A percentile compares a stretch with the other conserved stretches of the same genome.
Conservation (phyloP, 2,888 invertebrate species). For the Hypsopygia costalis region DNA sequence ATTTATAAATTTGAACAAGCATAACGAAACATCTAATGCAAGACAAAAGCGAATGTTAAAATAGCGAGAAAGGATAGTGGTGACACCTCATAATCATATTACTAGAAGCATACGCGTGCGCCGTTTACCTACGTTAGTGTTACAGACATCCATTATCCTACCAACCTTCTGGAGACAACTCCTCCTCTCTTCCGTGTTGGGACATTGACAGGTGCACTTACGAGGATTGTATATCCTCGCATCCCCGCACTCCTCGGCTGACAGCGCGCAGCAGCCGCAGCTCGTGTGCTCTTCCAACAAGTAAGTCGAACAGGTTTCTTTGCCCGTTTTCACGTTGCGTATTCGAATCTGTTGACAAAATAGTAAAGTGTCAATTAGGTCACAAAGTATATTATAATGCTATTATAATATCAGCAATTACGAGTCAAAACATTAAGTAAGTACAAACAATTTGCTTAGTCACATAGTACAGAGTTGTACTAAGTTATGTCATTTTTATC, state of each 20-base stretch:
- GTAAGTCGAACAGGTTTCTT: slow-evolving; percentile 61
- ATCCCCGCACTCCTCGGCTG: slow-evolving; percentile 45
- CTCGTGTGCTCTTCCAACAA: slow-evolving; percentile 59
- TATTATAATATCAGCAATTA: too few species aligned
- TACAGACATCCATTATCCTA: slow-evolving; percentile 73
- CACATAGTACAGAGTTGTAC: background rate
- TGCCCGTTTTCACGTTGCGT: slow-evolving; percentile 56
- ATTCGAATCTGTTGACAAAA: slow-evolving; percentile 54
- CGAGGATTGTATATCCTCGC: slow-evolving; percentile 64
- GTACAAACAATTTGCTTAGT: too few species aligned
- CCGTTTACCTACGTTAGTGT: slow-evolving; percentile 48
- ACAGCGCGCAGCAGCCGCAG: slow-evolving; percentile 57
- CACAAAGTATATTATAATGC: background rate
- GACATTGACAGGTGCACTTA: slow-evolving; percentile 76
- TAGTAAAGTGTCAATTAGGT: background rate
- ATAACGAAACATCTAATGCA: slow-evolving; percentile 22
- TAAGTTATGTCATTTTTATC: slow-evolving; percentile 50
- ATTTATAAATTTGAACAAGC: slow-evolving; percentile 8
- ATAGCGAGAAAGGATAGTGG: slow-evolving; percentile 27
- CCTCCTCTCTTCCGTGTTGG: slow-evolving; percentile 62
- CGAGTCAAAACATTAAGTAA: background rate
- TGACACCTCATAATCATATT: slow-evolving; percentile 22
- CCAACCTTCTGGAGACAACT: slow-evolving; percentile 68
- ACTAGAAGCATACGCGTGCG: slow-evolving; percentile 40
- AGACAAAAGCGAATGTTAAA: slow-evolving; percentile 44